Conservation (phyloP, 1,140 invertebrate genomes). For the Araneus ventricosus region DNA sequence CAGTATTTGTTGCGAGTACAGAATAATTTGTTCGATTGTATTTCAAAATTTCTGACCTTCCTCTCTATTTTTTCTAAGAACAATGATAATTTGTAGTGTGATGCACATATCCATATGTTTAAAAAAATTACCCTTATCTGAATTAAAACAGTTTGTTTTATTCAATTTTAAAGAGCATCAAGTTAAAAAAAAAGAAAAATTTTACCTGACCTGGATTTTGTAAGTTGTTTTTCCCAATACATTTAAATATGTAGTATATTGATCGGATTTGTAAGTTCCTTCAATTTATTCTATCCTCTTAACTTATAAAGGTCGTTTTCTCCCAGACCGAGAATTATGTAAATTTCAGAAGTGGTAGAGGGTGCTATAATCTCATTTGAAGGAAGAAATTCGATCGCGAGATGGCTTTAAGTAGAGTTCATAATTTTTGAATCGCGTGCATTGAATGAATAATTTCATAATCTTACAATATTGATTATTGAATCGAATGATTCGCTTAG, state of each 20-base stretch:
- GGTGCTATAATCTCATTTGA: neutral
- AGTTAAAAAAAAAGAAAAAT: too few species aligned
- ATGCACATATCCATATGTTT: too few species aligned
- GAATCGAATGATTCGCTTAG: neutral
- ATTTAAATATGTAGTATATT: neutral
- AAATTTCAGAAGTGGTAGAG: neutral
- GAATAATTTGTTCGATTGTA: too few species aligned
- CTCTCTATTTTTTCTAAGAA: too few species aligned
- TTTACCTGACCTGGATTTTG: too few species aligned
- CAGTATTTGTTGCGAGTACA: too few species aligned
- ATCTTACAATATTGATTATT: slow-evolving; percentile 10
- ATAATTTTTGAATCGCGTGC: slow-evolving; percentile 5
- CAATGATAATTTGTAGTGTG: too few species aligned
- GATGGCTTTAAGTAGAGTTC: neutral
- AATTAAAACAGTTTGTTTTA: too few species aligned
- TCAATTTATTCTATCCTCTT: neutral
- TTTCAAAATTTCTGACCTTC: too few species aligned
- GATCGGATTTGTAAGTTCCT: neutral
- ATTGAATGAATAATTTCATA: neutral
- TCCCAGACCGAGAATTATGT: neutral
- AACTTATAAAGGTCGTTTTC: neutral
- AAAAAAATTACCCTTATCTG: too few species aligned
- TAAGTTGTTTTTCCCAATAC: neutral
- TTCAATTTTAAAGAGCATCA: too few species aligned
- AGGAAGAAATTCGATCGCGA: neutral